Conservation (phyloP, 2,113 vertebrate species). For the Rhinopithecus roxellana region DNA sequence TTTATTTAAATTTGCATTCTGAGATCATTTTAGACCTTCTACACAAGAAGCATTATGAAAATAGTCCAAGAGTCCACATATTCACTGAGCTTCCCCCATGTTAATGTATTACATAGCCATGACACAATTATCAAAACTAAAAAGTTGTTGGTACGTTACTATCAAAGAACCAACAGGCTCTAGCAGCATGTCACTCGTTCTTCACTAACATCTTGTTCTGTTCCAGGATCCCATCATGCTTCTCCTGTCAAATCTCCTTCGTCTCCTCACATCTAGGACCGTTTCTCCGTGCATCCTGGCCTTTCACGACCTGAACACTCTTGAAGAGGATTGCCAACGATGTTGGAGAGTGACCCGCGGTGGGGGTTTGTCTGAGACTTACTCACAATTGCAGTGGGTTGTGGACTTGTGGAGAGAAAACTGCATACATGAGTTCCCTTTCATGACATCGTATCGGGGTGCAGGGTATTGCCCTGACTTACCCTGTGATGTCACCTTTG, state of each 20-base stretch:
- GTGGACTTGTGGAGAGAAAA: background rate
- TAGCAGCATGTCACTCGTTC: rapidly evolving
- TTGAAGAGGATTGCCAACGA: background rate
- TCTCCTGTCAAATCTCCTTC: background rate
- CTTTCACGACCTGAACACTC: background rate
- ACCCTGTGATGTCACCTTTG: rapidly evolving
- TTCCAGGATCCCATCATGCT: rapidly evolving
- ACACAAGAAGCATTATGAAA: background rate
- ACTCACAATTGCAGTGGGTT: rapidly evolving
- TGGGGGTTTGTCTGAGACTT: background rate
- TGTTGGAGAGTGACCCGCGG: background rate
- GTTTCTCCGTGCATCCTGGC: too few relatives aligned
- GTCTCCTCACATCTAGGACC: background rate
- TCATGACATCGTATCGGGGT: rapidly evolving
- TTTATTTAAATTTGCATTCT: background rate
- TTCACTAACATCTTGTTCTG: rapidly evolving
- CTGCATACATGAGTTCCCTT: background rate
- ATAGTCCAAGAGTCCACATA: too few relatives aligned
- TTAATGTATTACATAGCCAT: rapidly evolving
- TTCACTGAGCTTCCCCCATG: background rate
- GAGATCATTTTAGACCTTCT: background rate
- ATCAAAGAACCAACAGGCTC: rapidly evolving
- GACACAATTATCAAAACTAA: rapidly evolving
- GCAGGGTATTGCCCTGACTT: background rate
- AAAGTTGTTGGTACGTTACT: rapidly evolving